phyloP scores from a whole-genome alignment of 2,888 invertebrate species.

The Amphipoea oculea region DNA sequence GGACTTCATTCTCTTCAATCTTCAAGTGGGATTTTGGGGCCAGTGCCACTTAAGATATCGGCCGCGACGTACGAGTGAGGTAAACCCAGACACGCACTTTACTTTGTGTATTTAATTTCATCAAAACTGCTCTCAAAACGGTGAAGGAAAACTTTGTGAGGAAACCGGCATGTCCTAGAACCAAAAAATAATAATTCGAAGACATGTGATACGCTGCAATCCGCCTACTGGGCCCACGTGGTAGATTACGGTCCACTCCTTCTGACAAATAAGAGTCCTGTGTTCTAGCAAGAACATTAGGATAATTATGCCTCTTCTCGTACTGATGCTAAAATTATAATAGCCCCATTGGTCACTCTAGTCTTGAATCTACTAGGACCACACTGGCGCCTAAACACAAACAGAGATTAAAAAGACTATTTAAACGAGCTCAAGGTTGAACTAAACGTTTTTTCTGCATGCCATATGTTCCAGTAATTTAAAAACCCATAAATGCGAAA shows the following conservation, averaged over 20 bases:
- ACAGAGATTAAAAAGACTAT: background rate
- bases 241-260: background rate
- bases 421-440: conserved; percentile 25
- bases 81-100: too few species aligned
- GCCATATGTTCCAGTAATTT: conserved; percentile 47
- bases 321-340: background rate
- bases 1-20: background rate
- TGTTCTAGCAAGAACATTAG: too few species aligned
- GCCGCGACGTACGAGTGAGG: too few species aligned
- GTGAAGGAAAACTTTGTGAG: background rate
- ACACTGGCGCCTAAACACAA: background rate
- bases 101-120: background rate
- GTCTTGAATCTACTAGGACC: background rate
- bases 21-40: background rate
- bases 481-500: conserved; percentile 24
- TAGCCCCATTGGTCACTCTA: background rate
- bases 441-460: conserved; percentile 12
- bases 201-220: background rate
- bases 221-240: background rate
- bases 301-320: background rate
- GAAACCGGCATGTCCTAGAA: background rate
- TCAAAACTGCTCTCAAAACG: background rate
- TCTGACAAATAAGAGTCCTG: background rate
- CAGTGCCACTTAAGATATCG: background rate
- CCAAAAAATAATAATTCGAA: background rate